Evolutionary conservation across 2,797 vertebrate species (phyloP), one percentile per base, ranked within the genome.

Genomic region (Sciaenops ocellatus): DNA sequence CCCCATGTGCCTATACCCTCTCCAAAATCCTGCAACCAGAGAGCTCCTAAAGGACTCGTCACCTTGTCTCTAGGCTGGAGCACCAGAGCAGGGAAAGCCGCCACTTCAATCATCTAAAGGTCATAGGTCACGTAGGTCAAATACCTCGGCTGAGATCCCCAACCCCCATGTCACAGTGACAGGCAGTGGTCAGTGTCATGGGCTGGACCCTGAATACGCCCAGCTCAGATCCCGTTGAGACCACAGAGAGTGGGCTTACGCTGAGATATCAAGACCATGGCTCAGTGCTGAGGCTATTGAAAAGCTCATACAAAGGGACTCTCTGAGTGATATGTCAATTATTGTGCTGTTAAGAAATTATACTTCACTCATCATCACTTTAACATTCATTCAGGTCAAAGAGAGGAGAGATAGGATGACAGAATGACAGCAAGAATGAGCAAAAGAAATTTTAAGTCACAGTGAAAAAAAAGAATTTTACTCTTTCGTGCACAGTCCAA

Each of bases 91-190:
- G 87, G 84, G 87, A 92, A 92, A 95, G 93, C 90, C 90, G 80
- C 87, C 90, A 94, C 94, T 96, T 95, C 94, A 96, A 95, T 95
- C 95, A 94, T 89, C 78, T 61, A 2, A 73, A 87, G 93, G 93
- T 95, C 91, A 94, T 48, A 90, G 93, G 92, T 90, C 82, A 85
- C 24, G 28, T 22, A 76, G 95, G 95, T 96, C 95, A 96, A 96
- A 96, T 96, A 95, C 94, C 93, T 96, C 69, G 28, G 73, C 84
- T 89, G 83, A 85, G 86, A 89, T 85, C 70, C 80, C 88, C 91
- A 92, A 87, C 92, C 93, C 88, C 85, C 86, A 82, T 90, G 89
- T 93, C 93, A 92, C 78, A 78, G 79, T 91, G 92, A 93, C 92
- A 87, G 79, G 93, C 93, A 83, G 87, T 94, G 94, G 93, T 95